Conservation (phyloP, 2,888 invertebrate genomes). For the Cepaea hortensis region DNA sequence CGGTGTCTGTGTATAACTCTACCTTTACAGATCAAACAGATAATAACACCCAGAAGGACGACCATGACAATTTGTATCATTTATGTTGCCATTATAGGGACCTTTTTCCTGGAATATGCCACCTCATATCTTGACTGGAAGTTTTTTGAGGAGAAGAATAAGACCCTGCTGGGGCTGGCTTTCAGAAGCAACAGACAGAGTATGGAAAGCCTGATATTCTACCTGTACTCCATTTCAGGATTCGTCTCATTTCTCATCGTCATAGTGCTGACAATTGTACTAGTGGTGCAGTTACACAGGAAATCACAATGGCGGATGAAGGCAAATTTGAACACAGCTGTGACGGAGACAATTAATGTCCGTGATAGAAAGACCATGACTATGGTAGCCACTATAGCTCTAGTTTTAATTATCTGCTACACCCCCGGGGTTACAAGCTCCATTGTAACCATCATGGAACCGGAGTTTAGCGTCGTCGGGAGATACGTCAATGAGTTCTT, state of each 20-base stretch:
- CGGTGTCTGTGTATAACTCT: too few relatives aligned
- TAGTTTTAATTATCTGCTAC: not conserved
- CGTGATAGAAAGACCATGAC: slow-evolving; percentile 1
- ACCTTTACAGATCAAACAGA: too few relatives aligned
- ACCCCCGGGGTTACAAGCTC: not conserved
- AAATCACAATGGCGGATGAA: slow-evolving; percentile 13
- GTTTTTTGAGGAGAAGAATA: not conserved
- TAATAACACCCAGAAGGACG: slow-evolving; percentile 9
- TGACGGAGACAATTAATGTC: not conserved
- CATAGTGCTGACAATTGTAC: not conserved
- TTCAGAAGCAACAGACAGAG: not conserved
- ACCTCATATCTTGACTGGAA: slow-evolving; percentile 2
- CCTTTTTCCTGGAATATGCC: not conserved
- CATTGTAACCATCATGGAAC: not conserved
- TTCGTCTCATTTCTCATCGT: not conserved
- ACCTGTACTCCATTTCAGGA: not conserved
- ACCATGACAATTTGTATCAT: not conserved
- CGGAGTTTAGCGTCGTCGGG: slow-evolving; percentile 7
- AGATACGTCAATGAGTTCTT: not conserved
- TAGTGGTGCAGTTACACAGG: not conserved
- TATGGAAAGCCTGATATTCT: not conserved
- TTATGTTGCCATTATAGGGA: not conserved
- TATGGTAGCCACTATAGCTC: slow-evolving; percentile 9
- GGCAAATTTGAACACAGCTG: not conserved
- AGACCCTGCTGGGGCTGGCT: not conserved